These are phyloP conservation scores for Harpegnathos saltator DNA, from an alignment of 1,140 invertebrate genomes.

Conservation along the genomic window DNA sequence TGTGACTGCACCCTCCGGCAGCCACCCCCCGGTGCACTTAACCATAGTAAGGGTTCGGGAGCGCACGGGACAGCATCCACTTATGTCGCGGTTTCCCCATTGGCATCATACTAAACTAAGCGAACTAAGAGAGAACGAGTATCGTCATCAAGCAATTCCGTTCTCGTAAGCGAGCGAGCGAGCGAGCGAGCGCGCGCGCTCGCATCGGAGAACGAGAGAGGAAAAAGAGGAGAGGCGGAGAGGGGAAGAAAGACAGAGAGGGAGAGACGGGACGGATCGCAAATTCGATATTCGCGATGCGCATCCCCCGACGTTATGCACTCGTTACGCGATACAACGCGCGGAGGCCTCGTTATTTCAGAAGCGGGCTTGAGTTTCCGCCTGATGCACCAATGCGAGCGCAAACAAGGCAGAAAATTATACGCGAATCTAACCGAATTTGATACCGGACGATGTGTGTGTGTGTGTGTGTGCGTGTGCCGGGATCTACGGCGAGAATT, in stretches of 20 bases:
- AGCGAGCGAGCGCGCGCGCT: constrained; percentile 46
- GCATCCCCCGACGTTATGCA: constrained; percentile 29
- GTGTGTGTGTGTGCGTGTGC: too few species aligned
- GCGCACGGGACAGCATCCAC: constrained; percentile 75
- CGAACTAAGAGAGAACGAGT: constrained; percentile 75
- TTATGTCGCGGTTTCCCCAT: constrained; percentile 77
- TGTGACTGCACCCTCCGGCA: constrained; percentile 72
- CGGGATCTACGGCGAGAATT: too few species aligned
- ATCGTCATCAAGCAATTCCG: constrained; percentile 75
- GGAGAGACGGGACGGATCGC: constrained; percentile 48
- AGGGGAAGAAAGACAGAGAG: neutral
- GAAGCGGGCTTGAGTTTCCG: constrained; percentile 35
- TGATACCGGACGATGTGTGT: neutral
- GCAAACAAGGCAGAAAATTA: constrained; percentile 47
- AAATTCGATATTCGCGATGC: constrained; percentile 67
- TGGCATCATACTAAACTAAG: constrained; percentile 77
- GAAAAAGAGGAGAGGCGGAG: neutral
- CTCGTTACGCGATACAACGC: constrained; percentile 59
- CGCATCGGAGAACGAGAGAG: constrained; percentile 43
- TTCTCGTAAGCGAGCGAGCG: constrained; percentile 64
- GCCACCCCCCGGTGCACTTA: constrained; percentile 70
- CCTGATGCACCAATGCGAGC: constrained; percentile 1
- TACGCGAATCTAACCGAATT: constrained; percentile 31
- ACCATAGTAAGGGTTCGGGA: constrained; percentile 70
- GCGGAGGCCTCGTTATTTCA: constrained; percentile 50